Conservation (phyloP, 2,113 vertebrate genomes). For the Tetrao urogallus region DNA sequence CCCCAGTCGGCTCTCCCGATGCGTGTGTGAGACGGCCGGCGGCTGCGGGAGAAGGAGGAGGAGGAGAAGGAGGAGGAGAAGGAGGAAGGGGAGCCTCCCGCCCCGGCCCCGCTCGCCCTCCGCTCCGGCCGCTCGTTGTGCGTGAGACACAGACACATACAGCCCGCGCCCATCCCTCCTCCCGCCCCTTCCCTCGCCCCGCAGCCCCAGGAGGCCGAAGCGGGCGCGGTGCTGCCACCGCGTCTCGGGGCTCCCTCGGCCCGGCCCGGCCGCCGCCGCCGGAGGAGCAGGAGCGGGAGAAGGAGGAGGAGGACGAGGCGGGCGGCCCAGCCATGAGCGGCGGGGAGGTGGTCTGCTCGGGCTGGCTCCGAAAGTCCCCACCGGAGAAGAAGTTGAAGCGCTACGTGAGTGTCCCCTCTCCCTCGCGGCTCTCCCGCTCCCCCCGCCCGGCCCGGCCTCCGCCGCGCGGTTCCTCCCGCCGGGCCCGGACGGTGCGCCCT, state of each 20-base stretch:
- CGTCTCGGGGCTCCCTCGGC: background rate
- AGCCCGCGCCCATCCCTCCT: background rate
- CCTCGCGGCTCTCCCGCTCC: background rate
- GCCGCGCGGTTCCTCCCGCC: background rate
- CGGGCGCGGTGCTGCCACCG: slow-evolving; percentile 22
- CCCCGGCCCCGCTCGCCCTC: background rate
- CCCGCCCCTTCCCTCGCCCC: slow-evolving; percentile 10
- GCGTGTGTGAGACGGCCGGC: background rate
- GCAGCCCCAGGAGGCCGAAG: slow-evolving; percentile 41
- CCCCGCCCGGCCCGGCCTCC: background rate
- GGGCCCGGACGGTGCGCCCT: slow-evolving; percentile 9
- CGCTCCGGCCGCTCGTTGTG: background rate
- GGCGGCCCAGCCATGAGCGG: slow-evolving; percentile 87
- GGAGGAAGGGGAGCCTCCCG: background rate
- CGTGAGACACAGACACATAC: background rate
- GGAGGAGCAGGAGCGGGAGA: background rate
- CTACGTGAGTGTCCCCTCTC: slow-evolving; percentile 89
- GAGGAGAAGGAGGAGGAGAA: background rate
- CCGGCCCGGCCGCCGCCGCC: background rate
- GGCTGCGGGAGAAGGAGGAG: background rate
- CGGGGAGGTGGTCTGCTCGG: slow-evolving; percentile 93
- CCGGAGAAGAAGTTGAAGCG: slow-evolving; percentile 99
- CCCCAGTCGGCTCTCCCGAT: background rate
- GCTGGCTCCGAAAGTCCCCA: slow-evolving; percentile 97
- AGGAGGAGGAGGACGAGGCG: background rate